Base-by-base conservation (phyloP, 2,888 invertebrate species). In the Pimpla rufipes region DNA sequence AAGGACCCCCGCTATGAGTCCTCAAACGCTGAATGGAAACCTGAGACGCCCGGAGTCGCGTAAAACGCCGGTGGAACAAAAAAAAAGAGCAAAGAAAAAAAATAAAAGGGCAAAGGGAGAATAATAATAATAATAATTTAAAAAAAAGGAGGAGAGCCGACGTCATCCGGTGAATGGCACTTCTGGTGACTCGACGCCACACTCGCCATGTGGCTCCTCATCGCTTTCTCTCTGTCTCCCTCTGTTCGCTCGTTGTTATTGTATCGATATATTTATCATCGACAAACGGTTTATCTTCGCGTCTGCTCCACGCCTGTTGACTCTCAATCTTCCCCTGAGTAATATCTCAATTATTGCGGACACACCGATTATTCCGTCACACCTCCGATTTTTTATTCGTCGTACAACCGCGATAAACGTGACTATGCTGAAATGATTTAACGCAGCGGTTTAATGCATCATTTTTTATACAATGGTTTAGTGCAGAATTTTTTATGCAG, bases 91-190 rank as follows among this genome's bases (percentile, higher is more conserved):
- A n/a, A n/a, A n/a, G n/a, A 57, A 40, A n/a, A n/a, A 50, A 52
- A 42, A 73, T 40, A 70, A 70, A 70, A 13, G 21, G 18, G 35
- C 8, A 21, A 5, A 29, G 1, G 64, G 29, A 42, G 29, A 66
- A 55, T 42, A 45, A 59, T 35, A 64, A 64, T 18, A 21, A 42
- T 3, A 23, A 23, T 71, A 62, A 66, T 23, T n/a, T 10, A 29
- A 42, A 67, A 23, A 50, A 16, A 45, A 59, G n/a, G 6, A 18
- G 74, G 64, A 62, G 80, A 83, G 42, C 52, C 59, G 81, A 55
- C 57, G 73, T 40, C 71, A n/a, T 52, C 40, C 81, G 64, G 52
- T 82, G 79, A 86, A 70, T 83, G 83, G 81, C 85, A 88, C 85
- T 85, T 86, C 85, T 87, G 87, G 45, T 6, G 16, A 29, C 45